Conservation (phyloP, 37 sponge, comb jelly and placozoan genomes). For the Hormiphora californensis region DNA sequence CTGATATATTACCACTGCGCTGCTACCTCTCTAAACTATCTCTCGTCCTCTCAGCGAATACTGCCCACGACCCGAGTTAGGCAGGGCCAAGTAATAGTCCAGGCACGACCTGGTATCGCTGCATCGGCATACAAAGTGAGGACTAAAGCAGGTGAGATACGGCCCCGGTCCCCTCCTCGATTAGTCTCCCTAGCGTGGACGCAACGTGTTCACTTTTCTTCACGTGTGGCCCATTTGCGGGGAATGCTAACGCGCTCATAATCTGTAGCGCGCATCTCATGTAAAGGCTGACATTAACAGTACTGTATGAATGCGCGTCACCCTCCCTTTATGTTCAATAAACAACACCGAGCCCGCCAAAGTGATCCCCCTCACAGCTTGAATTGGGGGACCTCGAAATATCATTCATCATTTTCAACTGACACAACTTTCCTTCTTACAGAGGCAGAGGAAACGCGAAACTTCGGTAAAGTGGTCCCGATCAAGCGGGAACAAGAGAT, state of each 20-base stretch:
- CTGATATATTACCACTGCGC: too few species aligned
- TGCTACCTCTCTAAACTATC: too few species aligned
- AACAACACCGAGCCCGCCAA: constrained; percentile 6
- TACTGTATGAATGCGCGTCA: constrained; percentile 21
- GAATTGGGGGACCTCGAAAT: background rate
- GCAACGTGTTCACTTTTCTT: background rate
- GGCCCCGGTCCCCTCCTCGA: too few species aligned
- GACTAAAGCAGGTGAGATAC: constrained; percentile 31
- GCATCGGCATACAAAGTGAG: constrained; percentile 51
- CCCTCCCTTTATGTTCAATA: background rate
- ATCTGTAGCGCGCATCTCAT: background rate
- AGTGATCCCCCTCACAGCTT: background rate
- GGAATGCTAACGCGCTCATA: constrained; percentile 4
- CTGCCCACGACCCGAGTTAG: constrained; percentile 31
- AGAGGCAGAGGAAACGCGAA: constrained; percentile 41
- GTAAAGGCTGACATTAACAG: constrained; percentile 39
- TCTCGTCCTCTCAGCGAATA: background rate
- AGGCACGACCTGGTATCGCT: constrained; percentile 7
- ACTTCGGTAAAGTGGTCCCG: constrained; percentile 44
- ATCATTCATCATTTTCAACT: background rate
- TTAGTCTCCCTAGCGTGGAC: background rate
- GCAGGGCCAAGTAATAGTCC: constrained; percentile 31
- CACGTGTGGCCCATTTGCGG: constrained; percentile 51
- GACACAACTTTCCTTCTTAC: background rate
- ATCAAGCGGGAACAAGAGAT: too few species aligned